phyloP scores from a whole-genome alignment of 92 coral and sea anemone genomes.

The Paramuricea clavata region DNA sequence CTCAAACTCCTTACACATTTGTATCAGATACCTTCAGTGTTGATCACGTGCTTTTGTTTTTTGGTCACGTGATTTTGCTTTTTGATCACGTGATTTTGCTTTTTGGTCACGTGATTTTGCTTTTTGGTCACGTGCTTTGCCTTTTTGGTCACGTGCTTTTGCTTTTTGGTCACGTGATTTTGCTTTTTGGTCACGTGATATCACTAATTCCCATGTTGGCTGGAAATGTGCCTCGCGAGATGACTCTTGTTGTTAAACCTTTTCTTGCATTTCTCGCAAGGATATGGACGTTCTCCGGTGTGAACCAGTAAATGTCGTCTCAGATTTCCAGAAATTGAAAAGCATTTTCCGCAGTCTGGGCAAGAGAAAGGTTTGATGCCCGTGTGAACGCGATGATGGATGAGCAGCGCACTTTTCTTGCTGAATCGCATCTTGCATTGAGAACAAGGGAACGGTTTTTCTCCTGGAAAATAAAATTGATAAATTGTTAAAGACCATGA shows the following conservation, averaged over 20 bases:
- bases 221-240: slow-evolving; percentile 88
- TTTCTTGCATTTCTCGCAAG: slow-evolving; percentile 90
- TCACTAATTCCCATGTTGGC: slow-evolving; percentile 61
- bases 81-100: too few species aligned
- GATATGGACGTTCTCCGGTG: slow-evolving; percentile 94
- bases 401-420: slow-evolving; percentile 91
- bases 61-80: too few species aligned
- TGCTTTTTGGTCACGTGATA: too few species aligned
- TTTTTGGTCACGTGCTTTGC: too few species aligned
- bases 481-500: too few species aligned
- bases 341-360: slow-evolving; percentile 86
- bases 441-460: slow-evolving; percentile 93
- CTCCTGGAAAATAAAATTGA: slow-evolving; percentile 44
- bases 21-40: too few species aligned
- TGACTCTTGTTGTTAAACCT: slow-evolving; percentile 98
- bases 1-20: too few species aligned
- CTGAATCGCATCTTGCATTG: slow-evolving; percentile 96
- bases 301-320: slow-evolving; percentile 93
- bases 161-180: too few species aligned
- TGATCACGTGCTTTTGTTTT: too few species aligned
- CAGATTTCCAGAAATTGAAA: slow-evolving; percentile 92
- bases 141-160: too few species aligned
- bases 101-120: too few species aligned
- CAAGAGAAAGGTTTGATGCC: slow-evolving; percentile 96
- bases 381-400: slow-evolving; percentile 95